phyloP scores from a whole-genome alignment of 2,113 vertebrate species.

The Pyxicephalus adspersus region DNA sequence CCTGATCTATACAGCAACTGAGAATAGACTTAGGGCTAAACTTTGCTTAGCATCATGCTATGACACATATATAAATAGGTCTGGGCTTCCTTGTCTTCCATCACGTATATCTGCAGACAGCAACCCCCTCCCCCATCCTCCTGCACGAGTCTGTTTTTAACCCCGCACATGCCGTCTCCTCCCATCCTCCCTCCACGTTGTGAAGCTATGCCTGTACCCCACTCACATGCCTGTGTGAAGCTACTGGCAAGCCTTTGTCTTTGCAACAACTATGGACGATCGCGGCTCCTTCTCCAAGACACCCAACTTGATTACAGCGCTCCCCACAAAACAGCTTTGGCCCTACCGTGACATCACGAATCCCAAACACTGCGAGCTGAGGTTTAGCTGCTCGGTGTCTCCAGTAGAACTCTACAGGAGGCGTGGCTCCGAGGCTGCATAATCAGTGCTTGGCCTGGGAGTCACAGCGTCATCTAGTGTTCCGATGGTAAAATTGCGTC shows the following conservation, averaged over 20 bases:
- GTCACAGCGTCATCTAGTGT: slow-evolving; percentile 23
- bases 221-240: background rate
- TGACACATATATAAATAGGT: no score
- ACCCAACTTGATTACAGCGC: background rate
- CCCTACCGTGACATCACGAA: background rate
- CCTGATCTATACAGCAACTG: no score
- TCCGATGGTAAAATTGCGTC: background rate
- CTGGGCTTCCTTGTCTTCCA: background rate
- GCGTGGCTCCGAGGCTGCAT: background rate
- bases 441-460: background rate
- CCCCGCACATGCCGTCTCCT: background rate
- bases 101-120: background rate
- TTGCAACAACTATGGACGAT: no score
- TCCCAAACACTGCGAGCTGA: background rate
- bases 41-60: no score
- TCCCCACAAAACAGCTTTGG: background rate
- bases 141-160: slow-evolving; percentile 2
- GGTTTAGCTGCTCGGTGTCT: background rate
- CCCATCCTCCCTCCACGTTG: background rate
- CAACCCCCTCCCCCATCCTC: background rate
- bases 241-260: background rate
- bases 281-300: background rate
- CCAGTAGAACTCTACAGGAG: slow-evolving; percentile 55
- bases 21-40: no score
- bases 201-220: background rate